Base-by-base conservation (phyloP, 2,888 invertebrate species). In the Nowickia ferox region DNA sequence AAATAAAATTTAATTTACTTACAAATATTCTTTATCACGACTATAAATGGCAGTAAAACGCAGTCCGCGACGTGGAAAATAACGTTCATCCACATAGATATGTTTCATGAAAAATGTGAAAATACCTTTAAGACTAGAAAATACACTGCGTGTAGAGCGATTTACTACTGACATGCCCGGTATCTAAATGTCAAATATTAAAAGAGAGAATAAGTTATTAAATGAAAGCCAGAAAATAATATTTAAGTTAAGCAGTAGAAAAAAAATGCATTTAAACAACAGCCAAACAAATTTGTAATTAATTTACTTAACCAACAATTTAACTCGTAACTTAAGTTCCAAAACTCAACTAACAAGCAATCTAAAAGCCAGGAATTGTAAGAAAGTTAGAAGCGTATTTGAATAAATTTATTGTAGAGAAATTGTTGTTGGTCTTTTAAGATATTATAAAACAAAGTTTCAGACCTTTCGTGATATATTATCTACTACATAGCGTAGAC, bases 1-100 rank as follows among this genome's bases (percentile, higher is more conserved):
- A 13, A 55, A 44, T 4, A 19, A 59, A 10, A 3, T 2, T 48
- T 65, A 40, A 42, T 69, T 30, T 57, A 95, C 96, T 96, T 93
- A 97, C 96, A 98, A 94, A 93, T 98, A 98, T 93, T 98, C 97
- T 92, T 97, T 97, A 91, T 98, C 98, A 88, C 97, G 95, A 87
- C 96, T 96, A 93, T 97, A 98, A 80, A 97, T 96, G 53, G 97
- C 97, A 40, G 97, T 97, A 89, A 97, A 97, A 76, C 96, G 94
- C 89, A 97, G 96, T 77, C 95, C 95, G 89, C 96, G 95, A 86
- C 95, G 95, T 0, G 97, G 97, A 91, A 98, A 97, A 89, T 95
- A 93, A 0, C 93, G 92, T 17, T 94, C 94, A 91, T 98, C 96
- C 0, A 97, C 95, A 88, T 95, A 94, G 63, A 93, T 90, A 44